Evolutionary conservation across 2,797 vertebrate species (phyloP), one percentile per base, ranked within the genome.

Genomic region (Typhlichthys subterraneus): DNA sequence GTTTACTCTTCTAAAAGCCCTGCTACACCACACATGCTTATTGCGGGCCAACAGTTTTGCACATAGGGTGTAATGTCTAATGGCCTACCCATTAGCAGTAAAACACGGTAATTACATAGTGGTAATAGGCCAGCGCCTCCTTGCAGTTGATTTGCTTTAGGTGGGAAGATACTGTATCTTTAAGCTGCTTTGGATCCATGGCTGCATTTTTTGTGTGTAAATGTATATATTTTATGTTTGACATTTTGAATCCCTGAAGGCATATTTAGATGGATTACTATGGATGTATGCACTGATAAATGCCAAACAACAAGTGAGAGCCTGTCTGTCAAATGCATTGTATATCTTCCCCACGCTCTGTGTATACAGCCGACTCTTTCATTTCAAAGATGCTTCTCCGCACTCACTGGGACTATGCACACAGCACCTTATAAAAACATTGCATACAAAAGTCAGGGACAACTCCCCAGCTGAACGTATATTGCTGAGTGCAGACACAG

Each of bases 271-370:
- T 51, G 9, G 33, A 61, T 63, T 12, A 57, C 12, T 53, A 62
- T 53, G 57, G 45, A 48, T 69, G 45, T 53, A 65, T 67, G 48
- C 45, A 70, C 51, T 73, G 58, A 77, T 73, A 72, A 65, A 83
- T 69, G 61, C 61, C 61, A 45, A 10, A 12, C 47, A 74, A 33
- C 78, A 73, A 79, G 83, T 71, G 71, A 82, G 33, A 71, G 63
- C 81, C 59, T 12, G 75, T 47, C 60, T 31, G 12, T 64, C 45
- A 7, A 42, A 31, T 65, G 57, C 45, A 49, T 6, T 69, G 69
- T 73, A 52, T 67, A 55, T 73, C 42, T 83, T 73, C 38, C n/a
- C 19, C 51, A 1, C 33, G 33, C 62, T 53, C 57, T 74, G 46
- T 48, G 46, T 52, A 61, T 60, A 62, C 46, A 75, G 53, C 29